A percentile compares a stretch with the other conserved stretches of the same genome.
Evolutionary conservation across 2,888 invertebrate species (phyloP).

Genomic region (Ctenicera cuprea): DNA sequence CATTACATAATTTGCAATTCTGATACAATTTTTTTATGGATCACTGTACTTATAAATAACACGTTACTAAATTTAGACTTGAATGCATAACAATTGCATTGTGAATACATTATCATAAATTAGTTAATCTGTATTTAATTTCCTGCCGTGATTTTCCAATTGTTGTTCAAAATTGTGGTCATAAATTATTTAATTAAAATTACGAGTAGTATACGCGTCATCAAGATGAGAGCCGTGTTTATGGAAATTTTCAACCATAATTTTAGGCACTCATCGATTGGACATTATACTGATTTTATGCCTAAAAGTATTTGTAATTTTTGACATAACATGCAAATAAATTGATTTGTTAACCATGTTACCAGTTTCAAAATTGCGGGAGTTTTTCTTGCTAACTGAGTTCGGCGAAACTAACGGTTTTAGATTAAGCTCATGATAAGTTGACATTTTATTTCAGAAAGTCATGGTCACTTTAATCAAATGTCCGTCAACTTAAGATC

Average conservation of each 20-base stretch:
- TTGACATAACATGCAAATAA: conserved; percentile 6
- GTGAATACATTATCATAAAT: conserved; percentile 12
- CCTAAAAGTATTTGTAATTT: conserved; percentile 4
- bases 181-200: neutral
- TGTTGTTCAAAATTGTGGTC: neutral
- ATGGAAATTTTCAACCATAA: conserved; percentile 15
- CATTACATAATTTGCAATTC: conserved; percentile 14
- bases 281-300: neutral
- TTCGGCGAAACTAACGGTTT: conserved; percentile 17
- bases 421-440: conserved; percentile 1
- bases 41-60: conserved; percentile 7
- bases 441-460: conserved; percentile 23
- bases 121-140: neutral
- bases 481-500: neutral
- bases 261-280: neutral
- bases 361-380: neutral
- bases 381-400: neutral
- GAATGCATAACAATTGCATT: neutral
- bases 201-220: neutral
- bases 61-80: conserved; percentile 1
- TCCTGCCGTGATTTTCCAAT: neutral
- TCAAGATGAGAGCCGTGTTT: neutral
- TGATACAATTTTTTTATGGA: conserved; percentile 14
- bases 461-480: conserved; percentile 16
- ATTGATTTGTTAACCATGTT: conserved; percentile 1